A percentile compares a stretch with the other conserved stretches of the same genome.
Conservation (phyloP, 2,888 invertebrate genomes). For the Melieria picta region DNA sequence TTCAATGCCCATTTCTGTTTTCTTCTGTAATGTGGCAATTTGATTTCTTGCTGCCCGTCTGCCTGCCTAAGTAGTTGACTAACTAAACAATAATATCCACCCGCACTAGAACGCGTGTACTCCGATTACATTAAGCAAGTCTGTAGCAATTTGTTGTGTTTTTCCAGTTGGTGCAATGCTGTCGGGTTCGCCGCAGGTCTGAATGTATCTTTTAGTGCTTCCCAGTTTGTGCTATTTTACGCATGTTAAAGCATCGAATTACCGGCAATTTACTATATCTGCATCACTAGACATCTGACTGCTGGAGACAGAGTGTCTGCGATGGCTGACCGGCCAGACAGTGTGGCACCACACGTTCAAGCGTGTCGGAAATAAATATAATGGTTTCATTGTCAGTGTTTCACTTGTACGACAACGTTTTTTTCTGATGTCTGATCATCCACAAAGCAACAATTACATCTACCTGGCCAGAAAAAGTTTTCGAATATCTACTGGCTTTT, state of each 20-base stretch:
- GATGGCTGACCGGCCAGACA: constrained; percentile 49
- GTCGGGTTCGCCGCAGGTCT: not conserved
- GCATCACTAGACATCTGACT: not conserved
- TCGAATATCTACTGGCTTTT: too few species aligned
- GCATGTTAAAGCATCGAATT: constrained; percentile 47
- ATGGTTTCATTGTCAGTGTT: too few species aligned
- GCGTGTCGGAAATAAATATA: too few species aligned
- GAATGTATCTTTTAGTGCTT: not conserved
- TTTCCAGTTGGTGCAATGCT: not conserved
- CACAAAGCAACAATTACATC: too few species aligned
- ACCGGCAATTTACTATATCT: constrained; percentile 24
- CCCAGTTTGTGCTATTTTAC: constrained; percentile 45
- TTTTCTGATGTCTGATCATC: too few species aligned
- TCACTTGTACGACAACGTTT: too few species aligned
- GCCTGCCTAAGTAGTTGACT: too few species aligned
- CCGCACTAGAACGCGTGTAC: not conserved
- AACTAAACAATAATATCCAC: too few species aligned
- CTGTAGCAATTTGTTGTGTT: constrained; percentile 42
- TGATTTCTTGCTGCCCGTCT: too few species aligned
- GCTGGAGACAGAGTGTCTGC: constrained; percentile 7
- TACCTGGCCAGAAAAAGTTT: too few species aligned
- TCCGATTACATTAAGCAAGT: constrained; percentile 49
- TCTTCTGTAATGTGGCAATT: too few species aligned
- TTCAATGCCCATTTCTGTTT: constrained; percentile 5
- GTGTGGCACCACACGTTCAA: constrained; percentile 50